Evolutionary conservation across 2,797 vertebrate genomes (phyloP), one percentile per base, ranked within the genome.

Genomic region (Chrosomus eos): DNA sequence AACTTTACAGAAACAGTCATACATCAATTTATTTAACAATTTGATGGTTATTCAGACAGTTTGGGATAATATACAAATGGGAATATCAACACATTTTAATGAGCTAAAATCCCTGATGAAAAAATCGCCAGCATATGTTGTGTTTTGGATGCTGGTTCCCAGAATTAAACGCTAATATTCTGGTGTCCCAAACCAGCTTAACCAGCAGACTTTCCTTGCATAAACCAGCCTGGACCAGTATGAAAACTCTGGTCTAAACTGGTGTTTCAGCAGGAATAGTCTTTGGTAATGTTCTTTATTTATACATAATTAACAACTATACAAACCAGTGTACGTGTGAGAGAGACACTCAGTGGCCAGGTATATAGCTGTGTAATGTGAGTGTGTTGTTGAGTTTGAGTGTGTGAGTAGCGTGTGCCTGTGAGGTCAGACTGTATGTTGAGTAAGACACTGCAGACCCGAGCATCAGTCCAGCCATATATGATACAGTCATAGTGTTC

Each of bases 401-500:
- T 1, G 62, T 62, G 62, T 79, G 80, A 23, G 67, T 21, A 10
- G 36, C 11, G 38, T 80, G 40, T 13, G 64, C 26, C 33, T 80
- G 81, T 28, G 76, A 83, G 55, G 83, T 84, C 77, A 86, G 67
- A 7, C 77, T 85, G 66, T 83, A 86, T 7, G 87, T 88, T 2
- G 87, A 85, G 43, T 99, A 99, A 0, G 97, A 97, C 90, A 99
- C 97, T 0, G 94, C 95, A 0, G 98, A 98, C 90, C 98, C 98
- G 85, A 99, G 90, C 45, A 98, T 99, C 92, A 99, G 33, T 31
- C 98, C 98, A 0, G 96, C 95, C 98, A 99, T 99, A 83, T 99
- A 99, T 88, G 98, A 99, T 85, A 99, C 98, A 0, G 97, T 99
- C 98, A 99, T 99, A 70, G 87, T 83, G 75, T 88, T 88, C 1